A percentile compares a stretch with the other conserved stretches of the same genome.
Conservation (phyloP, 2,113 vertebrate genomes). For the Neotragus moschatus region DNA sequence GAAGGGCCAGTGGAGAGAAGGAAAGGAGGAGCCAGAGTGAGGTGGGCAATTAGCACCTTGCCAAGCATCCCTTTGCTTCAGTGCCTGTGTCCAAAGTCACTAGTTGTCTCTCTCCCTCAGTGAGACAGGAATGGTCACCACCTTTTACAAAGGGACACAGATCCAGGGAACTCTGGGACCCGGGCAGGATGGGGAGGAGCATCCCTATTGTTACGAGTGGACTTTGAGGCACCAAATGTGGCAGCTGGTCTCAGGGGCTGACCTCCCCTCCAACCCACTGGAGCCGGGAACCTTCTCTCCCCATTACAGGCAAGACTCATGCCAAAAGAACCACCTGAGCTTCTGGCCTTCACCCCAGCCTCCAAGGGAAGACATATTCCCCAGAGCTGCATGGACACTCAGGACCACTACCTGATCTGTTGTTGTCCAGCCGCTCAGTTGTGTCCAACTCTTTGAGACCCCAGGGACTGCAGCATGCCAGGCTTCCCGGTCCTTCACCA, state of each 20-base stretch:
- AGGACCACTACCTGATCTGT: rapidly evolving
- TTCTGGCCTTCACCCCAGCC: background rate
- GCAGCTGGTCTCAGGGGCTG: background rate
- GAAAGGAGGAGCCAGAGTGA: background rate
- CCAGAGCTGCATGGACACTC: background rate
- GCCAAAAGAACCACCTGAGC: background rate
- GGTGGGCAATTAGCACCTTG: rapidly evolving
- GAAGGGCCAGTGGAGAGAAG: rapidly evolving
- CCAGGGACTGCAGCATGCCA: background rate
- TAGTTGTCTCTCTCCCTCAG: background rate
- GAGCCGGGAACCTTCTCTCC: background rate
- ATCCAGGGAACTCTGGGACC: background rate
- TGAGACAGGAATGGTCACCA: background rate
- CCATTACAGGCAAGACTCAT: background rate
- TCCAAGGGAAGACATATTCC: background rate
- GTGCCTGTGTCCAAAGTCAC: background rate
- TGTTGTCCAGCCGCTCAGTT: background rate
- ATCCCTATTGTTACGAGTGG: no score
- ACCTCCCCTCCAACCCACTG: rapidly evolving
- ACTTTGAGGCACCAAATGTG: rapidly evolving
- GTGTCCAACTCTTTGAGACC: background rate
- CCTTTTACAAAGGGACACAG: background rate
- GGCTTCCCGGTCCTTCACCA: background rate
- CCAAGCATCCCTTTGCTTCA: background rate
- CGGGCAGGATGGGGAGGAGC: rapidly evolving